Base-by-base conservation (phyloP, 2,888 invertebrate species). In the Drosophila bunnanda region DNA sequence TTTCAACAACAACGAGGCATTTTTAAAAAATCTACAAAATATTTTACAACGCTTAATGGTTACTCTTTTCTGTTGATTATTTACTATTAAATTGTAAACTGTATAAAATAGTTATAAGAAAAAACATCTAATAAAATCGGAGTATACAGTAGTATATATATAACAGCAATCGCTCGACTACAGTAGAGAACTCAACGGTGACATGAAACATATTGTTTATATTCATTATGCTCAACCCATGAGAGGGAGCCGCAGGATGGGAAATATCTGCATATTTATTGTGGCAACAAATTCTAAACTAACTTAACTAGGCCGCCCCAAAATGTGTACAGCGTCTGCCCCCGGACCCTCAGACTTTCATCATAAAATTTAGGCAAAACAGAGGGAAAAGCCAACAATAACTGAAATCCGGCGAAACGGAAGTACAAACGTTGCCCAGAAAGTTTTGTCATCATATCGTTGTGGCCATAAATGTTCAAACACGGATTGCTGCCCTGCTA, bases 221-320 rank as follows among this genome's bases (percentile, higher is more conserved):
- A 81, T 65, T 25, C 52, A 30, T 41, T 54, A 52, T 41, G 36
- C 30, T 34, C 28, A 20, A 71, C 20, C 64, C 57, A 62, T 46
- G 13, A 12, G n/a, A 17, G 28, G 30, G 12, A 13, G 20, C 15
- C 22, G 15, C 20, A 22, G 34, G 65, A 64, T 56, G 55, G 71
- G 80, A 75, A 82, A 84, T 15, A 82, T 82, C 69, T 72, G 28
- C 77, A 86, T 74, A 75, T 86, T 81, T 81, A 86, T 83, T 65
- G 84, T 67, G 67, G 65, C 82, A 87, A 82, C 87, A 79, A 87
- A 77, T 82, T 79, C 85, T 71, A 77, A 82, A 84, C 82, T 82
- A 82, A 87, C 82, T 84, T 87, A 81, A 75, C 82, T 79, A 57
- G 52, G 34, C 56, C 41, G 10, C 39, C 58, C 44, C 41, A n/a